Conservation (phyloP, 2,113 vertebrate genomes). For the Dolichotis patagonum region DNA sequence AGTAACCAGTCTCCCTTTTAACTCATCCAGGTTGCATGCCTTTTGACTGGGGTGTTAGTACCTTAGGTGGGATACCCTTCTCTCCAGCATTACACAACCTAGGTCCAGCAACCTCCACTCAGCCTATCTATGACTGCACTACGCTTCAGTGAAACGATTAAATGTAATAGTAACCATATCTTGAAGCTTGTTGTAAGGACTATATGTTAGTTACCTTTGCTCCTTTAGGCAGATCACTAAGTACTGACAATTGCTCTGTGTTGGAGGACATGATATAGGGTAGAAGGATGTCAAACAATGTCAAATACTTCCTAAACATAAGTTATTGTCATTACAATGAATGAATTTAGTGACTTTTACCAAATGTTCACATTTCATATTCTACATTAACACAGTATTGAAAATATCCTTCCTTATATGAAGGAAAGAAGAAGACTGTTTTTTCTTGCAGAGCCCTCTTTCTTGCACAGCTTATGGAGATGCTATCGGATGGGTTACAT, state of each 20-base stretch:
- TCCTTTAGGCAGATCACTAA: neutral
- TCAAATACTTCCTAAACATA: neutral
- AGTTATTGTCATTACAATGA: neutral
- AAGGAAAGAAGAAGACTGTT: neutral
- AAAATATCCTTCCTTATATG: neutral
- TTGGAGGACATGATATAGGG: neutral
- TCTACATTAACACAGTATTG: neutral
- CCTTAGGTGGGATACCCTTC: neutral
- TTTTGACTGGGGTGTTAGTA: neutral
- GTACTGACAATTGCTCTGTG: neutral
- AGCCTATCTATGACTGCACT: neutral
- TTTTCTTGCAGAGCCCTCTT: neutral
- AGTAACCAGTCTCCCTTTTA: neutral
- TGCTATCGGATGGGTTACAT: neutral
- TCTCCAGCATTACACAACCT: neutral
- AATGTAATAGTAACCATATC: neutral
- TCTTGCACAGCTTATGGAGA: neutral
- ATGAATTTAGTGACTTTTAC: conserved; percentile 47
- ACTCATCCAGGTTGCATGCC: neutral
- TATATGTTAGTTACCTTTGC: neutral
- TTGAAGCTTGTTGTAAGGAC: neutral
- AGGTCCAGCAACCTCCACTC: neutral
- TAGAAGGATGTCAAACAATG: conserved; percentile 2
- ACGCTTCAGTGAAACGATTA: neutral
- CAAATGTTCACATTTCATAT: neutral